Conservation (phyloP, 1,140 invertebrate genomes). For the Lepidurus arcticus region DNA sequence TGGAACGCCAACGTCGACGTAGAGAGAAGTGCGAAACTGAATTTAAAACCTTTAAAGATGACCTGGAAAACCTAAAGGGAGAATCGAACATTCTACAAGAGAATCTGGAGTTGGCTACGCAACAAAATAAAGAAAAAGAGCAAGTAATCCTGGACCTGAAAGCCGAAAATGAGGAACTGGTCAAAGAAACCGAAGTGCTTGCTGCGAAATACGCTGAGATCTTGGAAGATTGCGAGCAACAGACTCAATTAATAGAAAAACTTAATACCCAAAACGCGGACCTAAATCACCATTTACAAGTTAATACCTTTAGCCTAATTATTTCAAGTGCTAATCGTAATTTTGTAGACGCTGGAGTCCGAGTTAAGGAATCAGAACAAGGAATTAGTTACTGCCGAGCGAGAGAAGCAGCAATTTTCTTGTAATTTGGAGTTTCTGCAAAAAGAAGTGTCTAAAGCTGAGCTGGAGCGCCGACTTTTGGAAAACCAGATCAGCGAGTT, state of each 20-base stretch:
- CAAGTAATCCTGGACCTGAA: background rate
- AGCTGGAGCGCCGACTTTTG: slow-evolving; percentile 1
- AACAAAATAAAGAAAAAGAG: background rate
- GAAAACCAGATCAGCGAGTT: slow-evolving; percentile 26
- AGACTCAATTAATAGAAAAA: background rate
- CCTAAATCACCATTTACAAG: slow-evolving; percentile 18
- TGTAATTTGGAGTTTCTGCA: slow-evolving; percentile 16
- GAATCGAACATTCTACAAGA: slow-evolving; percentile 5
- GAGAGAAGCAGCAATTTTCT: background rate
- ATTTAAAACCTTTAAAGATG: slow-evolving; percentile 17
- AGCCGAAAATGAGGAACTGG: slow-evolving; percentile 21
- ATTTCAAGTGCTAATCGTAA: background rate
- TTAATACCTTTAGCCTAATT: background rate
- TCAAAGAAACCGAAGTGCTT: background rate
- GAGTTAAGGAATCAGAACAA: background rate
- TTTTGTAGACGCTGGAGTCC: background rate
- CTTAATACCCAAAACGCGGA: slow-evolving; percentile 19
- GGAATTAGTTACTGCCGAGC: background rate
- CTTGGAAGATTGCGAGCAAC: background rate
- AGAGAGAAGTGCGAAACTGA: background rate
- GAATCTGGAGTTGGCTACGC: background rate
- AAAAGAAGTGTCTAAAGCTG: slow-evolving; percentile 23
- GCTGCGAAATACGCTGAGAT: slow-evolving; percentile 2
- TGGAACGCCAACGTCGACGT: background rate
- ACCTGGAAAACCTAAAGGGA: slow-evolving; percentile 20